Evolutionary conservation across 2,888 invertebrate species (phyloP), one percentile per base, ranked within the genome.

Genomic region (Encarsia formosa): DNA sequence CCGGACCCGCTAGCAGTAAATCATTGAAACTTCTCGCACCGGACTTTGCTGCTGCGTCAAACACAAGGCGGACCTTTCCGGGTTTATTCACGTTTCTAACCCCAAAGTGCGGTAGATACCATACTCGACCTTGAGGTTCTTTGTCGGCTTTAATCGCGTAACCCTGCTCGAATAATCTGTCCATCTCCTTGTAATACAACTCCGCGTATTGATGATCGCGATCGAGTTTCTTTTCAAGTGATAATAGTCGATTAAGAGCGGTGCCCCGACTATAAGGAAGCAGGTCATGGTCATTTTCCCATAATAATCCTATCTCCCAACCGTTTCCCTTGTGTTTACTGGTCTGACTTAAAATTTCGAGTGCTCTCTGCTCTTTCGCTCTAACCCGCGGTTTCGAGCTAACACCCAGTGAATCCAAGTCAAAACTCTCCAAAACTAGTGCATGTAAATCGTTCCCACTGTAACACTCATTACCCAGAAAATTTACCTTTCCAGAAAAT

Each of bases 1-100:
- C 68, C 1, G 71, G 69, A 1, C 70, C 70, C 18, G 58, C 61
- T 4, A 70, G 29, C 5, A 74, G 43, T 5, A 59, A 26, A 18
- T 63, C 61, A 24, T 69, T 63, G 1, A 70, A 52, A 2, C 61
- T 62, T 1, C 49, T 45, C 2, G 63, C 63, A n/a, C 54, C 19
- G 0, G 57, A 49, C 23, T 59, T 54, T 5, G 65, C 66, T 0
- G 68, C 66, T 5, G 67, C 67, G 31, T 68, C 67, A 42, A 67
- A 66, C 0, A 68, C 66, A 1, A 68, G 34, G 8, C 66, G 49
- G 1, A 68, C 31, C 54, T 63, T 65, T 0, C 52, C 55, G 9
- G 64, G 65, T 48, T 65, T 65, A 49, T 62, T 58, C 5, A 50
- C 52, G 31, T 51, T 54, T 4, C 2, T 1, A 5, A 58, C 53